Evolutionary conservation across 2,113 vertebrate species (phyloP).

Genomic region (Microcebus ravelobensis): DNA sequence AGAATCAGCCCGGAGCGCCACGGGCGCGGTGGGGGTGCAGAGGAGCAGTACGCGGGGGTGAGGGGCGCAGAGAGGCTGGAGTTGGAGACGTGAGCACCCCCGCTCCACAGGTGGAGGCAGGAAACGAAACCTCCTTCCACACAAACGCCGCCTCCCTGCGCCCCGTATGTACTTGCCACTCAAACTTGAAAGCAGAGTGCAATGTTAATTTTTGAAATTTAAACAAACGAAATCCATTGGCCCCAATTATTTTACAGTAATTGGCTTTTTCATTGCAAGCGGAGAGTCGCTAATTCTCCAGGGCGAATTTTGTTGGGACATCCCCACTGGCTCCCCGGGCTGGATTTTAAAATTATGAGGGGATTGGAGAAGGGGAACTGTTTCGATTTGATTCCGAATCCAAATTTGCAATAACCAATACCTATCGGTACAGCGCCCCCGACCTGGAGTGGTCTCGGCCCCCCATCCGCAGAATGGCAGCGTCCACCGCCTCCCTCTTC

Average conservation of each 20-base stretch:
- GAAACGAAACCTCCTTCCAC: constrained; percentile 12
- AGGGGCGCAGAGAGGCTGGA: not conserved
- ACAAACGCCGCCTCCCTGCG: not conserved
- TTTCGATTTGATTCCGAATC: not conserved
- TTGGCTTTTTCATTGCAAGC: not conserved
- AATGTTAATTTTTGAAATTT: not conserved
- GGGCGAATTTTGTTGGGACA: not conserved
- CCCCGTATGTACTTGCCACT: not conserved
- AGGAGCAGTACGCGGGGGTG: too few relatives aligned
- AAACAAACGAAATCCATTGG: constrained; percentile 63
- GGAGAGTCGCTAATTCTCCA: not conserved
- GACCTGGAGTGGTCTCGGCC: not conserved
- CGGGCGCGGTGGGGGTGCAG: rapidly evolving
- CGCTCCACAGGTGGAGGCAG: not conserved
- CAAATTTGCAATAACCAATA: not conserved
- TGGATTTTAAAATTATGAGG: not conserved
- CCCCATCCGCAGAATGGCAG: not conserved
- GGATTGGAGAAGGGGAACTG: not conserved
- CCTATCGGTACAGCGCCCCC: not conserved
- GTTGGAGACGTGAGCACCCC: not conserved
- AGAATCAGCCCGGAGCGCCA: not conserved
- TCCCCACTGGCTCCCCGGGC: not conserved
- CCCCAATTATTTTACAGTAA: not conserved
- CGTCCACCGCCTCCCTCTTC: not conserved
- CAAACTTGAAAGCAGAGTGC: not conserved